Evolutionary conservation across 2,888 invertebrate genomes (phyloP).

Genomic region (Oeneis ivallda): DNA sequence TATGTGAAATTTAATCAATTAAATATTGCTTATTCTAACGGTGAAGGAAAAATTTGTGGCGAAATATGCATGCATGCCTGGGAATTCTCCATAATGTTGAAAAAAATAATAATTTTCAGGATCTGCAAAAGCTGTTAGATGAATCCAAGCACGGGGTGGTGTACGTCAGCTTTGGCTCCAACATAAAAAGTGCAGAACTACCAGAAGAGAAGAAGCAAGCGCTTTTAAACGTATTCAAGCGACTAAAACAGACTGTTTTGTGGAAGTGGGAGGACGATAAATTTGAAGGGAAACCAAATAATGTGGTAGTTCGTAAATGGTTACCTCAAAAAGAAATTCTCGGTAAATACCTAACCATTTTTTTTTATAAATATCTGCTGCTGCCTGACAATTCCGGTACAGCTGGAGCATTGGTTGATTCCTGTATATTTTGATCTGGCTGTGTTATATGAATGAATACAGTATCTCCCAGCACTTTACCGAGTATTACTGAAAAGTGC

Average conservation of each 20-base stretch:
- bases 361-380: not conserved
- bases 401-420: too few relatives aligned
- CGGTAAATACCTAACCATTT: slow-evolving; percentile 59
- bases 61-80: too few relatives aligned
- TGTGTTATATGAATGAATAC: too few relatives aligned
- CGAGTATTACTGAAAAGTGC: too few relatives aligned
- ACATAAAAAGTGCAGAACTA: slow-evolving; percentile 78
- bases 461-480: too few relatives aligned
- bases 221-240: slow-evolving; percentile 80
- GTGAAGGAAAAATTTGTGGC: too few relatives aligned
- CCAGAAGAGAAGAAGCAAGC: slow-evolving; percentile 70
- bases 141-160: slow-evolving; percentile 77
- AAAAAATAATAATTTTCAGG: slow-evolving; percentile 57
- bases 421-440: too few relatives aligned
- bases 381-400: too few relatives aligned
- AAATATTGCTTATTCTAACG: too few relatives aligned
- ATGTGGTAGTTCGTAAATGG: slow-evolving; percentile 84
- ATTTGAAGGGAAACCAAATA: slow-evolving; percentile 76
- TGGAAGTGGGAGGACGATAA: slow-evolving; percentile 86
- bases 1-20: too few relatives aligned
- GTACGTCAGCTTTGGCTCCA: slow-evolving; percentile 83
- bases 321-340: slow-evolving; percentile 86
- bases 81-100: too few relatives aligned
- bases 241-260: slow-evolving; percentile 83
- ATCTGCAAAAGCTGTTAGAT: slow-evolving; percentile 77